Evolutionary conservation across 1,140 invertebrate species (phyloP).

Genomic region (Bombus pascuorum): DNA sequence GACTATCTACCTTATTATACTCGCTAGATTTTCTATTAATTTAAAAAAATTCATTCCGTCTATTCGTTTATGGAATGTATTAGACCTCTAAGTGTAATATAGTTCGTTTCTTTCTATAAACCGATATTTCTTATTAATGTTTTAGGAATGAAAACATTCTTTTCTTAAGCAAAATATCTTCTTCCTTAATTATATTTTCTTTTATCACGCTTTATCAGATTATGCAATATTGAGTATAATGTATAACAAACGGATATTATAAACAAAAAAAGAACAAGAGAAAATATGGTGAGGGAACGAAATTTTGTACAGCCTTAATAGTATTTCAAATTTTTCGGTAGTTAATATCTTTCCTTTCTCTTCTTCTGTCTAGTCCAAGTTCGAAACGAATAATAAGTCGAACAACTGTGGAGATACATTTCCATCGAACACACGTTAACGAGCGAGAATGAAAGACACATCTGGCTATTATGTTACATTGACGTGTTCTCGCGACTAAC

Average conservation of each 20-base stretch:
- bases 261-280: neutral
- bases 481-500: slow-evolving; percentile 16
- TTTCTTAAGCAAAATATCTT: neutral
- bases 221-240: neutral
- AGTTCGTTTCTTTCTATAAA: neutral
- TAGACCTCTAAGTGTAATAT: neutral
- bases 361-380: slow-evolving; percentile 19
- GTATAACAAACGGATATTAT: neutral
- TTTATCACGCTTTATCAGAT: neutral
- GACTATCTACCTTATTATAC: neutral
- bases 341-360: neutral
- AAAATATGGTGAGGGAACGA: neutral
- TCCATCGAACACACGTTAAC: neutral
- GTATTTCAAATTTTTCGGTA: neutral
- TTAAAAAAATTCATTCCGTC: neutral
- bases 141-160: neutral
- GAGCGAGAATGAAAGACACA: slow-evolving; percentile 21
- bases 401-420: neutral
- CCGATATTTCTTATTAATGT: neutral
- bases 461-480: neutral
- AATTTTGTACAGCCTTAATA: neutral
- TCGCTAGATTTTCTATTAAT: slow-evolving; percentile 1
- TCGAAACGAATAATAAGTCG: neutral
- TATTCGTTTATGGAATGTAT: neutral
- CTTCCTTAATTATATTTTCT: neutral